These are phyloP conservation scores for Argynnis bischoffii DNA, from an alignment of 2,888 invertebrate species.

Conservation along the genomic window DNA sequence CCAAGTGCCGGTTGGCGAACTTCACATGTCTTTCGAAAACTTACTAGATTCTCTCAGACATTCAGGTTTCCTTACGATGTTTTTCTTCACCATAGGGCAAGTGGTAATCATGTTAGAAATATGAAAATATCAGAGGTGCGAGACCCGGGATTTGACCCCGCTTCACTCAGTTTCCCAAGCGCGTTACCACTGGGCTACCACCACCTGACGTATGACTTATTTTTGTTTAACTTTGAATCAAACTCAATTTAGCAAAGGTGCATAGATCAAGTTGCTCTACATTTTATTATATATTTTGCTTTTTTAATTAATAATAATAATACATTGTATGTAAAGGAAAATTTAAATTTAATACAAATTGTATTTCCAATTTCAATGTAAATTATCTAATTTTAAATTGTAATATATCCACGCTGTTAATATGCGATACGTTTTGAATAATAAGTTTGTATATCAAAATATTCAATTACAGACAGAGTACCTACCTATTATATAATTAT, in stretches of 20 bases:
- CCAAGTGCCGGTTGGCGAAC: too few species aligned
- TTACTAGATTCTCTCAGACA: too few species aligned
- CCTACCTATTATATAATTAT: neutral
- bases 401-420: conserved; percentile 5
- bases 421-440: conserved; percentile 7
- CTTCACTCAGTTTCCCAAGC: too few species aligned
- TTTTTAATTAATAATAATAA: neutral
- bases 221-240: conserved; percentile 1
- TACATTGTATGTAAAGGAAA: conserved; percentile 2
- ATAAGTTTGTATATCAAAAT: conserved; percentile 8
- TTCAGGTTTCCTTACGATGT: too few species aligned
- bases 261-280: conserved; percentile 6
- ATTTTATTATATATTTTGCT: neutral
- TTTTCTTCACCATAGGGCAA: too few species aligned
- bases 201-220: too few species aligned
- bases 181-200: too few species aligned
- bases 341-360: neutral
- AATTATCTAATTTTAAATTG: conserved; percentile 7
- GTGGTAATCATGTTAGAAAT: too few species aligned
- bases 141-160: too few species aligned
- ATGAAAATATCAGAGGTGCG: too few species aligned
- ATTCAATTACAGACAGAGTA: neutral
- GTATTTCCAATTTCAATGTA: neutral
- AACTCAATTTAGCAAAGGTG: neutral
- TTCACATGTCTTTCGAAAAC: too few species aligned